phyloP scores from a whole-genome alignment of 2,113 vertebrate species.

The Scomber scombrus region DNA sequence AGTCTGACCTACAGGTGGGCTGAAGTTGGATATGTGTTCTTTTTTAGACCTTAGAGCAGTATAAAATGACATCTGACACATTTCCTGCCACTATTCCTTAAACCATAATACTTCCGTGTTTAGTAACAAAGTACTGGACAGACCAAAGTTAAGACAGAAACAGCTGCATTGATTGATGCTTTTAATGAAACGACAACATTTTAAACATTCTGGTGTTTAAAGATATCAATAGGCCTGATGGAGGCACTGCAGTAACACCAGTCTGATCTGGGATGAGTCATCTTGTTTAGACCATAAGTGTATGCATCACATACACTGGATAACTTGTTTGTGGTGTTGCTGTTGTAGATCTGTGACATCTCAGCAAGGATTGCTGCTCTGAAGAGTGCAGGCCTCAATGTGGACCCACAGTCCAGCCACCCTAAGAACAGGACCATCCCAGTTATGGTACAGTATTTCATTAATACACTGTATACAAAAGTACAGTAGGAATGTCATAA shows the following conservation, averaged over 20 bases:
- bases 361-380: constrained; percentile 95
- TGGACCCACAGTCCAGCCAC: constrained; percentile 89
- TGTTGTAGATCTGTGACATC: constrained; percentile 91
- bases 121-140: no score
- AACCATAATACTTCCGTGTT: no score
- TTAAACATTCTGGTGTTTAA: no score
- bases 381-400: constrained; percentile 94
- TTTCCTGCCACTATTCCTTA: no score
- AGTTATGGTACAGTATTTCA: constrained; percentile 52
- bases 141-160: no score
- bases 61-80: not conserved
- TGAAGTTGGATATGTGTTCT: not conserved
- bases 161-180: not conserved
- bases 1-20: constrained; percentile 94
- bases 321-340: not conserved
- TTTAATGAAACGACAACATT: no score
- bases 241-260: no score
- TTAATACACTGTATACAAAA: not conserved
- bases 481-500: not conserved
- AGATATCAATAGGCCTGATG: no score
- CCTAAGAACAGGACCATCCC: constrained; percentile 75
- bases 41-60: not conserved
- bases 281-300: not conserved
- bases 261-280: not conserved
- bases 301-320: not conserved